Evolutionary conservation across 2,797 vertebrate species (phyloP).

Genomic region (Neosilurus mollespiculum): DNA sequence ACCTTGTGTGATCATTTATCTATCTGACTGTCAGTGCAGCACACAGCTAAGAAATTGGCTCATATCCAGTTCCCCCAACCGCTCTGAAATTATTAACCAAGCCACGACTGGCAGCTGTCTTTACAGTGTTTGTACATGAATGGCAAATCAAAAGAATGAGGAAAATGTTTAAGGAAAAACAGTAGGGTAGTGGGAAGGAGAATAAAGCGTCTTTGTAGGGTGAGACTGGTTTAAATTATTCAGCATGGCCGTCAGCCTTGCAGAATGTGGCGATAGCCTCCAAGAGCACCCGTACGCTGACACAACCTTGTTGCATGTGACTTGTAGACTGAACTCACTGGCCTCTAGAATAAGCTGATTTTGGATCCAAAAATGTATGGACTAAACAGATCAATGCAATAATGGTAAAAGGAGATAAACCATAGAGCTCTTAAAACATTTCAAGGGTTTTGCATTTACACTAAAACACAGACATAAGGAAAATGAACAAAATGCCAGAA

Average conservation of each 20-base stretch:
- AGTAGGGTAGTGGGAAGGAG: slow-evolving; percentile 16
- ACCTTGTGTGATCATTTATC: slow-evolving; percentile 55
- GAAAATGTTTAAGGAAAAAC: slow-evolving; percentile 42
- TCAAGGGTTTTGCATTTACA: not conserved
- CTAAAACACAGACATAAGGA: not conserved
- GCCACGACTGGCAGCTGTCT: not conserved
- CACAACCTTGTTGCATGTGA: slow-evolving; percentile 24
- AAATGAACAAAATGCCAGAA: not conserved
- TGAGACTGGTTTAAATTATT: slow-evolving; percentile 63
- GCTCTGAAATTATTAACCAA: not conserved
- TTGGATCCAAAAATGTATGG: not conserved
- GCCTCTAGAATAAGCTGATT: not conserved
- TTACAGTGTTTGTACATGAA: slow-evolving; percentile 16
- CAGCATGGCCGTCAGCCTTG: slow-evolving; percentile 45
- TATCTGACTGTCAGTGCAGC: not conserved
- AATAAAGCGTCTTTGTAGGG: slow-evolving; percentile 49
- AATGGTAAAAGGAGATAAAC: not conserved
- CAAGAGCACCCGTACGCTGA: not conserved
- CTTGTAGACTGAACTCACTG: slow-evolving; percentile 16
- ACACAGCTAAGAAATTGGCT: not conserved
- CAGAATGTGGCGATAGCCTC: slow-evolving; percentile 46
- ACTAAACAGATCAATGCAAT: not conserved
- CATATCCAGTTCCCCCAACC: not conserved
- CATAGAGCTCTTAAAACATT: not conserved
- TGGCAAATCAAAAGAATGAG: slow-evolving; percentile 31